Evolutionary conservation across 2,113 vertebrate genomes (phyloP).

Genomic region (Hippocampus mohnikei): DNA sequence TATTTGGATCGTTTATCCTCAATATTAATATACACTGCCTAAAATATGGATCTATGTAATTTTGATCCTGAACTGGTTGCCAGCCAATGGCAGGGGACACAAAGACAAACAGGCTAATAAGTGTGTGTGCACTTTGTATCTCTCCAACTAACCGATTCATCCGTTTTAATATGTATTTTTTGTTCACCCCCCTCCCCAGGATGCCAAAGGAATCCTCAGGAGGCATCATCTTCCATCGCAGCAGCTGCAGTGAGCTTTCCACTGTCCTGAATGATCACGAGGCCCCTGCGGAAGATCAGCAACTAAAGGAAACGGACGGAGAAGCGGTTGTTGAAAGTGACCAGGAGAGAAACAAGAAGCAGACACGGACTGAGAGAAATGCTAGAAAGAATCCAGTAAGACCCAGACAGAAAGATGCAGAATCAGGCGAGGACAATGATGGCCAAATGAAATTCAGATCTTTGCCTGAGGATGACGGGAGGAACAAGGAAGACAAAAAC

Average conservation of each 20-base stretch:
- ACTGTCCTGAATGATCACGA: not conserved
- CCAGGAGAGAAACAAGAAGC: not conserved
- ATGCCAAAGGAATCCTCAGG: not conserved
- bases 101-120: no score
- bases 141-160: not conserved
- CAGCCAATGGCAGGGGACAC: no score
- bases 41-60: no score
- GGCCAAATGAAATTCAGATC: not conserved
- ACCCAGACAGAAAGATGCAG: not conserved
- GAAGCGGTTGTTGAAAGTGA: not conserved
- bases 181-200: not conserved
- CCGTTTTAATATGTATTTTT: not conserved
- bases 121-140: not conserved
- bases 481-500: not conserved
- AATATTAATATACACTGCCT: no score
- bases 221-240: not conserved
- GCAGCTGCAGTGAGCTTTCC: not conserved
- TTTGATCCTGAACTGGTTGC: no score
- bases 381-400: not conserved
- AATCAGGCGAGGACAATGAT: not conserved
- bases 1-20: no score
- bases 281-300: not conserved
- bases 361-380: not conserved
- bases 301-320: not conserved
- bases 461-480: not conserved